Evolutionary conservation across 2,888 invertebrate genomes (phyloP).

Genomic region (Halictus quadricinctus): DNA sequence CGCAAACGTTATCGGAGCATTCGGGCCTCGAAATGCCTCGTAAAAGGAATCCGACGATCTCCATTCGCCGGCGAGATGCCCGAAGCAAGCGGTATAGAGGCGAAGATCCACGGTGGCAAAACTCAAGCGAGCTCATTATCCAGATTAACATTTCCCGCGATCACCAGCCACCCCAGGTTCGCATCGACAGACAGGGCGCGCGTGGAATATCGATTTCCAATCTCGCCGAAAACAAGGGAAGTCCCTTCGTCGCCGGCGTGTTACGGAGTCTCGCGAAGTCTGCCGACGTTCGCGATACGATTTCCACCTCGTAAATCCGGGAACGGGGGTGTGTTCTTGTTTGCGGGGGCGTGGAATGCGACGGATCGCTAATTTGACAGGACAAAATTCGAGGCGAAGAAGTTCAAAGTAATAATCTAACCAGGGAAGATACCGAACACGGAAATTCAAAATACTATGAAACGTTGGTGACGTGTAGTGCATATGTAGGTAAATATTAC

Average conservation of each 20-base stretch:
- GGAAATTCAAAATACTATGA: too few species aligned
- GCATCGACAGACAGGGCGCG: not conserved
- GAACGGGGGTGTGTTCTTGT: not conserved
- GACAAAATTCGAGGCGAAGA: too few species aligned
- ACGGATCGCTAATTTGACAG: too few species aligned
- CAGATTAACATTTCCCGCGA: conserved; percentile 68
- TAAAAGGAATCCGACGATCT: conserved; percentile 28
- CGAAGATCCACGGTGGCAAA: conserved; percentile 50
- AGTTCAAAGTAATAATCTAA: too few species aligned
- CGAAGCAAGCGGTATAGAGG: conserved; percentile 28
- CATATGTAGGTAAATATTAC: too few species aligned
- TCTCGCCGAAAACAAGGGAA: conserved; percentile 24
- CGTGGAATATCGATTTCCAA: conserved; percentile 32
- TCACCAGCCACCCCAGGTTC: conserved; percentile 30
- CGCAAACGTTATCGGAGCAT: conserved; percentile 12
- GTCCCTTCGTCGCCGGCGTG: not conserved
- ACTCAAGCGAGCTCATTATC: conserved; percentile 72
- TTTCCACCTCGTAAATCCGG: not conserved
- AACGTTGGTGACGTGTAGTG: too few species aligned
- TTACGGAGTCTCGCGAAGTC: not conserved
- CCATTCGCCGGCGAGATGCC: conserved; percentile 67
- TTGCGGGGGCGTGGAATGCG: not conserved
- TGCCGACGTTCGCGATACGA: not conserved
- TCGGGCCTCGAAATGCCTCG: conserved; percentile 1
- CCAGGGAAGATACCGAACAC: too few species aligned